Conservation (phyloP, 2,888 invertebrate genomes). For the Arge pagana region DNA sequence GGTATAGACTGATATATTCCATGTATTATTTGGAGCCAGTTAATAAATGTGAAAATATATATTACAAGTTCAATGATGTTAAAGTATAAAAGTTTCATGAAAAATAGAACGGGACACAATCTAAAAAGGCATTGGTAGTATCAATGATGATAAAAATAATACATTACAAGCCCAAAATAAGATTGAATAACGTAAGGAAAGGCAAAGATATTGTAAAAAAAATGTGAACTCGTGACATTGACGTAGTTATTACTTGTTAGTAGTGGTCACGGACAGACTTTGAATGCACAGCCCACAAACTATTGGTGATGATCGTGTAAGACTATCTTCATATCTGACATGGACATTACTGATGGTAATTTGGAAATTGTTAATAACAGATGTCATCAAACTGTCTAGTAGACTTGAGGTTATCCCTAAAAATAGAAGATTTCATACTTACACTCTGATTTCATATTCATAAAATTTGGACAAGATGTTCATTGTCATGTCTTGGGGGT, state of each 20-base stretch:
- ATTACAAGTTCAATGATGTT: no score
- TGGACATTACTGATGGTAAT: constrained; percentile 79
- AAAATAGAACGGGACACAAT: no score
- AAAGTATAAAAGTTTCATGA: no score
- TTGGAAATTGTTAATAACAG: constrained; percentile 80
- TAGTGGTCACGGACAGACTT: constrained; percentile 77
- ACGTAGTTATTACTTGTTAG: constrained; percentile 67
- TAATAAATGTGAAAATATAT: no score
- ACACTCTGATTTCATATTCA: constrained; percentile 4
- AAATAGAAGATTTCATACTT: constrained; percentile 34
- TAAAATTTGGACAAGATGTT: no score
- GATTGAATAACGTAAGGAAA: background rate
- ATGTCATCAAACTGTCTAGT: constrained; percentile 74
- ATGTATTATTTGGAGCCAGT: no score
- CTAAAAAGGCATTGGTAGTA: no score
- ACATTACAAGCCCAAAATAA: no score
- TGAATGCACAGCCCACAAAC: constrained; percentile 80
- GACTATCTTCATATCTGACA: constrained; percentile 78
- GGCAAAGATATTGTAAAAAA: background rate
- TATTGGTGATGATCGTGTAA: constrained; percentile 69
- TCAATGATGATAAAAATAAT: no score
- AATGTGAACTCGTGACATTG: background rate
- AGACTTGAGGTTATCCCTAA: constrained; percentile 68
- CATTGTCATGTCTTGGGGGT: no score
- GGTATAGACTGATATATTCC: no score